Evolutionary conservation across 1,140 invertebrate genomes (phyloP).

Genomic region (Aphidius gifuensis): DNA sequence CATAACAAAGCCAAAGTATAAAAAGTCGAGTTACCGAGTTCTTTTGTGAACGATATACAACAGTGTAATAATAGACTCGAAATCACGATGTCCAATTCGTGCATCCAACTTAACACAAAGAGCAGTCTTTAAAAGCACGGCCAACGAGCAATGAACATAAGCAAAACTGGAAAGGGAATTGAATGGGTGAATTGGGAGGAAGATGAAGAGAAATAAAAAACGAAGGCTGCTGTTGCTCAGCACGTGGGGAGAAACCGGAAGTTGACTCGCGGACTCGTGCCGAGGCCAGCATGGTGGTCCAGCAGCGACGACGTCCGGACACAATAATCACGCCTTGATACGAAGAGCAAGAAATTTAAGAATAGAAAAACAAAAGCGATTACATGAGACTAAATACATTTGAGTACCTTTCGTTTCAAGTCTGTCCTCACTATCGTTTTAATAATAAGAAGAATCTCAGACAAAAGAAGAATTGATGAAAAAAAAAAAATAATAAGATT

Average conservation of each 20-base stretch:
- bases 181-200: background rate
- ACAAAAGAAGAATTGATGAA: slow-evolving; percentile 6
- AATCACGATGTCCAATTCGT: background rate
- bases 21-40: no score
- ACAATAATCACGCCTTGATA: slow-evolving; percentile 32
- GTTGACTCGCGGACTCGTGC: slow-evolving; percentile 25
- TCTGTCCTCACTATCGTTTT: no score
- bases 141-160: background rate
- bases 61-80: background rate
- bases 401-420: background rate
- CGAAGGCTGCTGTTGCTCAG: background rate
- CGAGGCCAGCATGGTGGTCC: slow-evolving; percentile 28
- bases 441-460: background rate
- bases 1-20: no score
- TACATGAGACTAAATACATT: slow-evolving; percentile 21
- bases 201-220: slow-evolving; percentile 1
- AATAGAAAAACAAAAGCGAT: slow-evolving; percentile 28
- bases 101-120: slow-evolving; percentile 5
- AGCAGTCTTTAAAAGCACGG: background rate
- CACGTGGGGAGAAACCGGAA: slow-evolving; percentile 25
- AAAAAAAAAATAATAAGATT: slow-evolving; percentile 13
- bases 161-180: no score
- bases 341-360: slow-evolving; percentile 10
- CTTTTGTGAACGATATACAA: no score
- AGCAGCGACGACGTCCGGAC: slow-evolving; percentile 28